These are phyloP conservation scores for Drosophila oshimai DNA, from an alignment of 1,140 invertebrate species.

Conservation along the genomic window DNA sequence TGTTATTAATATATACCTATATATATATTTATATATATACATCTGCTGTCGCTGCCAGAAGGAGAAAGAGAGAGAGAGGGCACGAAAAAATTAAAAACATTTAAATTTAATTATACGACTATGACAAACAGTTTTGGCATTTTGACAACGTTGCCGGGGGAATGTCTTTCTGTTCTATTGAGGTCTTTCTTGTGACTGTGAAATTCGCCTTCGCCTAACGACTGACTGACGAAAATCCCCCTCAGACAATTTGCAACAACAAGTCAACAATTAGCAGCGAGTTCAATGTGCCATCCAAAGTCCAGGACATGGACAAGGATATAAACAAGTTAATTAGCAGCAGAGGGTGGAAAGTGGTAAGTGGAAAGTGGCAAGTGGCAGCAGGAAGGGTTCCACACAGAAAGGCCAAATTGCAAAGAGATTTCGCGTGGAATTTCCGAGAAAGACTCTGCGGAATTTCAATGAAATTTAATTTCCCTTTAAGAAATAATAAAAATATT, in stretches of 20 bases:
- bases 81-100: constrained; percentile 57
- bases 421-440: not conserved
- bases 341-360: not conserved
- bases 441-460: not conserved
- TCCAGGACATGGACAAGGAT: constrained; percentile 23
- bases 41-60: constrained; percentile 41
- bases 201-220: too few species aligned
- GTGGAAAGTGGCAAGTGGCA: not conserved
- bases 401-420: not conserved
- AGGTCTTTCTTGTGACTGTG: constrained; percentile 10
- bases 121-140: constrained; percentile 80
- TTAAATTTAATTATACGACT: constrained; percentile 80
- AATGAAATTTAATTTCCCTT: not conserved
- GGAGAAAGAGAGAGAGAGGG: not conserved
- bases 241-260: constrained; percentile 34
- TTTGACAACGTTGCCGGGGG: constrained; percentile 47
- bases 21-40: not conserved
- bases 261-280: constrained; percentile 41
- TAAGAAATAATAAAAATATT: too few species aligned
- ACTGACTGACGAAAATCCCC: not conserved
- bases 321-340: constrained; percentile 60
- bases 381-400: too few species aligned
- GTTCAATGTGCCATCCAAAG: constrained; percentile 35
- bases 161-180: too few species aligned
- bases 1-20: constrained; percentile 31